phyloP scores from a whole-genome alignment of 2,797 vertebrate genomes.

The Periophthalmus magnuspinnatus region DNA sequence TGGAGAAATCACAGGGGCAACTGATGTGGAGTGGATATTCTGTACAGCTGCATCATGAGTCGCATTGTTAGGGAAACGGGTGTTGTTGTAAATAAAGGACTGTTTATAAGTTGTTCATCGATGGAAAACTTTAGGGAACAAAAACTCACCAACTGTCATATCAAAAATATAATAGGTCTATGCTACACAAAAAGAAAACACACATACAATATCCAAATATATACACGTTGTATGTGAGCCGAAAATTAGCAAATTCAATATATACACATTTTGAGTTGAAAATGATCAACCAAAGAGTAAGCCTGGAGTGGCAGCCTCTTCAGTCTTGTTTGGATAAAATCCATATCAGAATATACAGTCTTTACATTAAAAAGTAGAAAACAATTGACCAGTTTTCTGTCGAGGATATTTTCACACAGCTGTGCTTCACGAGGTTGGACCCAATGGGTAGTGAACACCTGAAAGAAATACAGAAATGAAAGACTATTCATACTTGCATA shows the following conservation, averaged over 20 bases:
- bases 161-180: constrained; percentile 84
- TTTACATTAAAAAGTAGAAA: constrained; percentile 36
- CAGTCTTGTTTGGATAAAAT: constrained; percentile 28
- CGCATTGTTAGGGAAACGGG: constrained; percentile 27
- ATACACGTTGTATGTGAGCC: constrained; percentile 77
- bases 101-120: constrained; percentile 52
- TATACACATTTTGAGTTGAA: constrained; percentile 66
- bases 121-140: constrained; percentile 51
- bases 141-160: constrained; percentile 71
- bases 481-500: neutral
- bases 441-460: constrained; percentile 30
- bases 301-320: constrained; percentile 34
- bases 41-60: neutral
- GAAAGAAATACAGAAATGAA: neutral
- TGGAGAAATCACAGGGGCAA: constrained; percentile 16
- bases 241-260: constrained; percentile 72
- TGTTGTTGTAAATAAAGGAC: constrained; percentile 21
- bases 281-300: constrained; percentile 31
- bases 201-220: constrained; percentile 81
- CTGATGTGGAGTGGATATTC: constrained; percentile 2
- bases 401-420: constrained; percentile 36
- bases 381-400: constrained; percentile 16
- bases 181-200: constrained; percentile 77
- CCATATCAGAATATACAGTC: constrained; percentile 51
- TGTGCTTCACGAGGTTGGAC: constrained; percentile 23